A percentile compares a stretch with the other conserved stretches of the same genome.
These are phyloP conservation scores for Coregonus sp. DNA, from an alignment of 2,797 vertebrate genomes.

Conservation along the genomic window DNA sequence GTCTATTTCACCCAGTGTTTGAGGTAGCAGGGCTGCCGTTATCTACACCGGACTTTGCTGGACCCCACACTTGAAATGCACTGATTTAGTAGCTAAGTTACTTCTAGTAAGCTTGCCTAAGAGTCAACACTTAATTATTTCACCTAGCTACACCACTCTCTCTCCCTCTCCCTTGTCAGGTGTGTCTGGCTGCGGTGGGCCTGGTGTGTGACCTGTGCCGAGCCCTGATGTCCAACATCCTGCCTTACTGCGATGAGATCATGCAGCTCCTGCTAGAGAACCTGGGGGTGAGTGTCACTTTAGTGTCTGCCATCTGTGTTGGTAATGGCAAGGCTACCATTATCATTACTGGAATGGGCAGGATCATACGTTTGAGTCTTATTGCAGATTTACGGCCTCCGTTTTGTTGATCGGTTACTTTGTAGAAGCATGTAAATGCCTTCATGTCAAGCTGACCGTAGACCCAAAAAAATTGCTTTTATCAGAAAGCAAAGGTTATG, in stretches of 20 bases:
- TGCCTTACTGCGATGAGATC: constrained; percentile 96
- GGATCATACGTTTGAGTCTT: not conserved
- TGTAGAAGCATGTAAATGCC: not conserved
- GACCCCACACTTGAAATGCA: constrained; percentile 33
- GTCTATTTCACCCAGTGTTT: constrained; percentile 39
- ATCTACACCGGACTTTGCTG: constrained; percentile 30
- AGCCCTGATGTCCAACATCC: constrained; percentile 91
- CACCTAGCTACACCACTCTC: no score
- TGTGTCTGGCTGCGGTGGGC: constrained; percentile 93
- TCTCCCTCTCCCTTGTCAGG: constrained; percentile 68
- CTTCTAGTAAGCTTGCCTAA: no score
- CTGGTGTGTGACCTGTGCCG: constrained; percentile 95
- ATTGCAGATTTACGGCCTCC: not conserved
- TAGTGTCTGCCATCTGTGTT: not conserved
- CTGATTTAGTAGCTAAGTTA: not conserved
- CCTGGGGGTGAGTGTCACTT: constrained; percentile 79
- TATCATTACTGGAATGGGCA: constrained; percentile 4
- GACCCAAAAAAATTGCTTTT: no score
- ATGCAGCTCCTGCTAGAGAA: constrained; percentile 98
- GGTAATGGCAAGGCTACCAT: not conserved
- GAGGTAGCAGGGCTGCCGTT: constrained; percentile 19
- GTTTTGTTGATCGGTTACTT: not conserved
- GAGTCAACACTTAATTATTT: not conserved
- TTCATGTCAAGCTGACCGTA: not conserved
- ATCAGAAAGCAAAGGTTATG: not conserved